These are phyloP conservation scores for Tragelaphus buxtoni DNA, from an alignment of 2,113 vertebrate species.

Conservation along the genomic window DNA sequence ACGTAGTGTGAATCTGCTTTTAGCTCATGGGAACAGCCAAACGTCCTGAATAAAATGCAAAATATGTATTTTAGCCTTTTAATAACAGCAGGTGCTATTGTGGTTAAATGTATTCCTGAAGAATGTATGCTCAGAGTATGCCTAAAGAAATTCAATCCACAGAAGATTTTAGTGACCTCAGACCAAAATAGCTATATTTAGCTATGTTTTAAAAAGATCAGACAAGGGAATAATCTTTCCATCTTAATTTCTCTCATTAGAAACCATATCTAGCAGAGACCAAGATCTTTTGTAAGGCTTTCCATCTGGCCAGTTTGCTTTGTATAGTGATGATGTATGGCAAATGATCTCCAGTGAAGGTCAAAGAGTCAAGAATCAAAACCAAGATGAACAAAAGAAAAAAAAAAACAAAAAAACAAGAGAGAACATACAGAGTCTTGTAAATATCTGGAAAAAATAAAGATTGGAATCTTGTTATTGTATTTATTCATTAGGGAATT, in stretches of 20 bases:
- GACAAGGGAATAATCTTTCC: not conserved
- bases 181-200: not conserved
- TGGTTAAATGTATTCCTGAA: slow-evolving; percentile 6
- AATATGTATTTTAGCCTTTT: not conserved
- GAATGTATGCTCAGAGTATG: not conserved
- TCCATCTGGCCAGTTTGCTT: not conserved
- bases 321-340: not conserved
- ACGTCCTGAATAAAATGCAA: not conserved
- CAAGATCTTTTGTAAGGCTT: not conserved
- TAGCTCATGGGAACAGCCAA: not conserved
- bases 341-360: not conserved
- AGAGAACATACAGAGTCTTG: not conserved
- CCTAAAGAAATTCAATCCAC: not conserved
- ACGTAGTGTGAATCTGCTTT: not conserved
- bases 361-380: slow-evolving; percentile 31
- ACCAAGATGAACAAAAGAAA: not conserved
- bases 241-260: not conserved
- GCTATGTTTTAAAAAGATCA: not conserved
- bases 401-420: not conserved
- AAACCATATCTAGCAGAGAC: not conserved
- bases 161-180: not conserved
- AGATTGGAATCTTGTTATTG: not conserved
- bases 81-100: not conserved
- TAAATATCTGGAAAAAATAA: not conserved
- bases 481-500: not conserved